These are phyloP conservation scores for Epicauta chinensis DNA, from an alignment of 1,140 invertebrate genomes.

Conservation along the genomic window DNA sequence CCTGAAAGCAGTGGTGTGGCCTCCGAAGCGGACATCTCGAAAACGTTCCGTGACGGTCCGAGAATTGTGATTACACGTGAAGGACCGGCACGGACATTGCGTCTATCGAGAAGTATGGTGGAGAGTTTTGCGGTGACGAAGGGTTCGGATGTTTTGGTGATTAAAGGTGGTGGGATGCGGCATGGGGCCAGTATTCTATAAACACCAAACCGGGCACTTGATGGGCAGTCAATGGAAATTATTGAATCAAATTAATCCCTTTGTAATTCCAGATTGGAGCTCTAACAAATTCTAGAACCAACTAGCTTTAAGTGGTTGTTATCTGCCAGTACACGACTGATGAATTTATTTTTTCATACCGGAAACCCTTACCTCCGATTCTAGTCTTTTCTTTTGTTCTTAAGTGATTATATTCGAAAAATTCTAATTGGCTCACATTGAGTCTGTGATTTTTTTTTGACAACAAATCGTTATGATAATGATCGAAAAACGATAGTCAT, in stretches of 20 bases:
- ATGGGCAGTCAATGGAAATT: background rate
- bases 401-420: too few relatives aligned
- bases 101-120: slow-evolving; percentile 36
- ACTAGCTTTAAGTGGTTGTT: background rate
- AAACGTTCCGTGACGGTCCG: slow-evolving; percentile 24
- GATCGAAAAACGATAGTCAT: background rate
- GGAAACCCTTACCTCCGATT: background rate
- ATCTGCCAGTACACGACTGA: background rate
- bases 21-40: slow-evolving; percentile 26
- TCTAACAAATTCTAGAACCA: background rate
- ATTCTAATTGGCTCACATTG: background rate
- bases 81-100: slow-evolving; percentile 22
- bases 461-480: background rate
- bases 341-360: too few relatives aligned
- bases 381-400: background rate
- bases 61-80: slow-evolving; percentile 26
- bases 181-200: slow-evolving; percentile 34
- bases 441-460: background rate
- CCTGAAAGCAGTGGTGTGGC: slow-evolving; percentile 35
- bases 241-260: background rate
- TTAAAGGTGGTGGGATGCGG: slow-evolving; percentile 27
- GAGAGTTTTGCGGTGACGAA: slow-evolving; percentile 35
- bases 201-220: too few relatives aligned
- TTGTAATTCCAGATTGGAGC: background rate
- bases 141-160: slow-evolving; percentile 34